Evolutionary conservation across 2,797 vertebrate genomes (phyloP).

Genomic region (Petrocephalus sullivani): DNA sequence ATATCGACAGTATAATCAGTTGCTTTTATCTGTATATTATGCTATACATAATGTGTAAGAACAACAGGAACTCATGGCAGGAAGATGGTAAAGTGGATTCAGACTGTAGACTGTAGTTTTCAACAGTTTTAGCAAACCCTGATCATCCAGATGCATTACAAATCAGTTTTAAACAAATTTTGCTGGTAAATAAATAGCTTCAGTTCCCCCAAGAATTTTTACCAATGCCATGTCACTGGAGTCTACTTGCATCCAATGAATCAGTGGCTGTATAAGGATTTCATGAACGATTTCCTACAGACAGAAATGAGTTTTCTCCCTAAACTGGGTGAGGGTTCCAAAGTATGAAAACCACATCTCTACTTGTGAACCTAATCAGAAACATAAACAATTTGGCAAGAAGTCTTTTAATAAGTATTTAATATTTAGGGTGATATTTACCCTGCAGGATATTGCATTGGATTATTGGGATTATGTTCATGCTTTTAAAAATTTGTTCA

Average conservation of each 20-base stretch:
- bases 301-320: conserved; percentile 12
- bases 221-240: neutral
- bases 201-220: neutral
- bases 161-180: neutral
- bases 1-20: neutral
- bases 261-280: neutral
- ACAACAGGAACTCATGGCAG: neutral
- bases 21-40: neutral
- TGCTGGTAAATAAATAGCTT: neutral
- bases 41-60: neutral
- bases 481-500: neutral
- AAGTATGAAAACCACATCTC: neutral
- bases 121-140: neutral
- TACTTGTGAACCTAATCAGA: neutral
- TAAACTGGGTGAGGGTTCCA: neutral
- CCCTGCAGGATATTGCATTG: neutral
- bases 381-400: neutral
- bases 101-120: neutral
- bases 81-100: conserved; percentile 3
- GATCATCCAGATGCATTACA: neutral
- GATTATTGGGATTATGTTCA: neutral
- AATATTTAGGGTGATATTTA: neutral
- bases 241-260: neutral
- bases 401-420: neutral
- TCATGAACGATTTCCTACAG: neutral